A percentile compares a stretch with the other conserved stretches of the same genome.
Evolutionary conservation across 2,888 invertebrate genomes (phyloP).

Genomic region (Allygus modestus): DNA sequence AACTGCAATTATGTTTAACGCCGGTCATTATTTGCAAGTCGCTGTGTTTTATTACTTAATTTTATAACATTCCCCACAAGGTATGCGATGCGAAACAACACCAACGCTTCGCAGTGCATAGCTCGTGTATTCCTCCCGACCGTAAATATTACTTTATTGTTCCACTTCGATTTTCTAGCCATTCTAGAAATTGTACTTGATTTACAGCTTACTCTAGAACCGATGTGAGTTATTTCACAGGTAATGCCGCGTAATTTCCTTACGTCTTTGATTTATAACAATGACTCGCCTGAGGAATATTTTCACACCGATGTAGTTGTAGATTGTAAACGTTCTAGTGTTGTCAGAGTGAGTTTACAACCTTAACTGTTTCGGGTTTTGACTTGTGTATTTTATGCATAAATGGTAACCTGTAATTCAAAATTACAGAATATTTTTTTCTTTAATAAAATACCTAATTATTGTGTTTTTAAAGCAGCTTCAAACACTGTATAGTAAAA

Average conservation of each 20-base stretch:
- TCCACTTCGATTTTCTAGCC: constrained; percentile 17
- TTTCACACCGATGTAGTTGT: too few species aligned
- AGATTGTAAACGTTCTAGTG: too few species aligned
- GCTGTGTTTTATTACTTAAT: constrained; percentile 40
- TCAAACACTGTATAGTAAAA: too few species aligned
- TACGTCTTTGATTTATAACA: constrained; percentile 1
- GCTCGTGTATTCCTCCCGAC: background rate
- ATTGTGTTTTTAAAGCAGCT: too few species aligned
- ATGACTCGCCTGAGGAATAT: background rate
- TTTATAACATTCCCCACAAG: constrained; percentile 43
- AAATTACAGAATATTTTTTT: too few species aligned
- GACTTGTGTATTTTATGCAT: too few species aligned
- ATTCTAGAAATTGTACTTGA: background rate
- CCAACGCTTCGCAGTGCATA: background rate
- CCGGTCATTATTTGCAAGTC: constrained; percentile 22
- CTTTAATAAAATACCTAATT: too few species aligned
- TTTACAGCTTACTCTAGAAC: background rate
- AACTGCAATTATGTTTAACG: constrained; percentile 20
- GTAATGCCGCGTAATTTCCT: background rate
- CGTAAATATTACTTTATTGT: background rate
- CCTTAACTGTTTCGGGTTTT: too few species aligned
- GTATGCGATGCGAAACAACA: background rate
- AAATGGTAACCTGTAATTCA: too few species aligned
- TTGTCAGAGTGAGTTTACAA: too few species aligned
- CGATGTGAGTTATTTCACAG: background rate